Conservation (phyloP, 2,888 invertebrate species). For the Aleiodes leptofemur region DNA sequence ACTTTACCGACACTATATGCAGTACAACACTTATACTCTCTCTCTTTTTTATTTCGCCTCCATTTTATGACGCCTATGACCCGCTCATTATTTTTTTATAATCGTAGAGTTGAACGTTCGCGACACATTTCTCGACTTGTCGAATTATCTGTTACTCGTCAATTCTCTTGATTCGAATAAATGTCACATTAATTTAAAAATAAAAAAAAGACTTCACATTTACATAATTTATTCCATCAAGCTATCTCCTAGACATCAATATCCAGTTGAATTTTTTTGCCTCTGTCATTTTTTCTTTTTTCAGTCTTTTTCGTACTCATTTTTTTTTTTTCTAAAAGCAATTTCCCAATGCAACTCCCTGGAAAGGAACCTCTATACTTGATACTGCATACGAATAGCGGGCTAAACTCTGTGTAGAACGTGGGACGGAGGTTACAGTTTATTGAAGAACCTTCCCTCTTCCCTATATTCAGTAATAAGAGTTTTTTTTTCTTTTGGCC, state of each 20-base stretch:
- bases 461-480: conserved; percentile 29
- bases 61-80: conserved; percentile 15
- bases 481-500: background rate
- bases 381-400: conserved; percentile 34
- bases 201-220: too few relatives aligned
- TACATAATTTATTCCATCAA: conserved; percentile 26
- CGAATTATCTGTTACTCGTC: conserved; percentile 6
- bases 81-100: conserved; percentile 31
- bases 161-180: background rate
- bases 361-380: conserved; percentile 29
- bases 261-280: background rate
- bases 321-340: conserved; percentile 13
- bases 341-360: conserved; percentile 32
- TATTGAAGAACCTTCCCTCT: conserved; percentile 14
- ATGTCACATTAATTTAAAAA: conserved; percentile 9
- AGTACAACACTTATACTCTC: background rate
- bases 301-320: background rate
- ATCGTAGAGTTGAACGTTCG: conserved; percentile 13
- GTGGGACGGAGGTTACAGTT: conserved; percentile 15
- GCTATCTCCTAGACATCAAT: conserved; percentile 20
- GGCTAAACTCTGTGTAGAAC: conserved; percentile 22
- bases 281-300: background rate
- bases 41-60: conserved; percentile 15
- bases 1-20: conserved; percentile 12
- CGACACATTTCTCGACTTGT: background rate